Evolutionary conservation across 2,888 invertebrate genomes (phyloP), one percentile per base, ranked within the genome.

Genomic region (Mimumesa dahlbomi): DNA sequence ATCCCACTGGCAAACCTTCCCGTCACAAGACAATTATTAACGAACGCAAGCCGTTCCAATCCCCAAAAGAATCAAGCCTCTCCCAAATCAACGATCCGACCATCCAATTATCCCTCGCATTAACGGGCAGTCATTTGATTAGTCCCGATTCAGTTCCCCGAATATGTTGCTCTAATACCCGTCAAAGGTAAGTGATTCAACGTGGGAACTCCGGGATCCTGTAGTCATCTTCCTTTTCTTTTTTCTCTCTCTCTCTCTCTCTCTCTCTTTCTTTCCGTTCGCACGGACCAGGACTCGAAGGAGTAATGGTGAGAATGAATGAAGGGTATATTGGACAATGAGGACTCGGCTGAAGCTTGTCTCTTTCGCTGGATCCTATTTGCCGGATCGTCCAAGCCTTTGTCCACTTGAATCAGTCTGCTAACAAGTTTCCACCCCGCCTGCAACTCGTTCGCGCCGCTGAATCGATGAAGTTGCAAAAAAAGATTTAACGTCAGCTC

Each of bases 401-500:
- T 79, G 79, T 77, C 67, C 62, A 79, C 49, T 54, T 53, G 65
- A 79, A 77, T 68, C 72, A 75, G 56, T 53, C 72, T 18, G 65
- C 79, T 75, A 79, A 79, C 71, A 77, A 77, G 79, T 79, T 68
- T 65, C 77, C 70, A 49, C 52, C 59, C 62, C 69, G 63, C 79
- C 68, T 78, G 75, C 68, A 75, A 67, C 62, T 69, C 68, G 53
- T 68, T 78, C 63, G 18, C 50, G 29, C 58, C n/a, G 40, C 19
- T 29, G 48, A 69, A 67, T 61, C 66, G 69, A 73, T 63, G 65
- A 58, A 73, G 64, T 67, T 62, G 66, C 67, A 56, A 73, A 65
- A n/a, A 75, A 75, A 56, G 61, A 56, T 64, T 70, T 64, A 42
- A 62, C 70, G 73, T 73, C 76, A 70, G 69, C 76, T 66, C 48